A percentile compares a stretch with the other conserved stretches of the same genome.
These are phyloP conservation scores for Netelia inedita DNA, from an alignment of 2,888 invertebrate genomes.

Conservation along the genomic window DNA sequence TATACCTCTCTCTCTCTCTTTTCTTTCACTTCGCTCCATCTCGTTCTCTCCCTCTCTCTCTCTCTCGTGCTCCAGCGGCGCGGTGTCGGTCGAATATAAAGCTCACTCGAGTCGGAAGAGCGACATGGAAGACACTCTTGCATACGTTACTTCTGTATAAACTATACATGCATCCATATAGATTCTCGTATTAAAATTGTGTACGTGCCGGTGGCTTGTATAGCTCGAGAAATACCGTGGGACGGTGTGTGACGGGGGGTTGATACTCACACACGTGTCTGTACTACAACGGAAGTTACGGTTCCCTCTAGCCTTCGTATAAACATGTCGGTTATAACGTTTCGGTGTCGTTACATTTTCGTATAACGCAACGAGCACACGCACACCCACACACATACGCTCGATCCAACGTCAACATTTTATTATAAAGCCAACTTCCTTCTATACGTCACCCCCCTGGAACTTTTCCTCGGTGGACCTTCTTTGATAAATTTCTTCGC, in stretches of 20 bases:
- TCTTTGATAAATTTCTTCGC: no score
- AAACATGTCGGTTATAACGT: neutral
- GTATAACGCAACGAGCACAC: neutral
- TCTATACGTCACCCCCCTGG: neutral
- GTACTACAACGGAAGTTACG: slow-evolving; percentile 21
- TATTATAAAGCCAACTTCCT: slow-evolving; percentile 3
- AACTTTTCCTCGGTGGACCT: neutral
- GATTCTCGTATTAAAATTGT: slow-evolving; percentile 28
- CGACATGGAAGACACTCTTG: slow-evolving; percentile 35
- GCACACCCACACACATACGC: no score
- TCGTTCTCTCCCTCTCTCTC: slow-evolving; percentile 49
- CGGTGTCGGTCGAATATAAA: slow-evolving; percentile 56
- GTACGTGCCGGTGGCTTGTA: slow-evolving; percentile 2
- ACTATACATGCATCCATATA: neutral
- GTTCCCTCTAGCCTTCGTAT: slow-evolving; percentile 30
- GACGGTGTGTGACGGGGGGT: neutral
- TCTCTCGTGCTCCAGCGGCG: slow-evolving; percentile 29
- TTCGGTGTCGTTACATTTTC: neutral
- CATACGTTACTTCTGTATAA: slow-evolving; percentile 27
- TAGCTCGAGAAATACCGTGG: neutral
- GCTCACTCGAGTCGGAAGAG: slow-evolving; percentile 53
- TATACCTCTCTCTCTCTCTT: slow-evolving; percentile 35
- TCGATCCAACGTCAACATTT: neutral
- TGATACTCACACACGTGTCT: slow-evolving; percentile 7
- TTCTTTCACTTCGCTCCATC: slow-evolving; percentile 36